A percentile compares a stretch with the other conserved stretches of the same genome.
phyloP scores from a whole-genome alignment of 1,140 invertebrate genomes.

The Ceratoteleas bidentatus region DNA sequence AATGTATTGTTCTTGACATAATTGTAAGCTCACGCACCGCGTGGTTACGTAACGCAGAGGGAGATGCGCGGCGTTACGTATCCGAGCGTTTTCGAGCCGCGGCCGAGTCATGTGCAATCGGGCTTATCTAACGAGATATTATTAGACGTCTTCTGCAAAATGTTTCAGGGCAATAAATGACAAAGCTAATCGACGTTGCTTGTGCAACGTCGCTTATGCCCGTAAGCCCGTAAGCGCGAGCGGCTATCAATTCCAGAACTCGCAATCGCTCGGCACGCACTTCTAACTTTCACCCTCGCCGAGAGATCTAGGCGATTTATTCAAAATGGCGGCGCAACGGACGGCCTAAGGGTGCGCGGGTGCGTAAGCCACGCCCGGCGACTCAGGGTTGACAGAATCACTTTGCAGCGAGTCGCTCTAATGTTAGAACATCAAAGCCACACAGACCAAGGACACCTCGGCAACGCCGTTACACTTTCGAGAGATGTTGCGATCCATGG shows the following conservation, averaged over 20 bases:
- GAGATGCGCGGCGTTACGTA: constrained; percentile 46
- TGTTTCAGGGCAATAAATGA: constrained; percentile 1
- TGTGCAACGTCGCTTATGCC: not conserved
- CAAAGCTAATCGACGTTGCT: not conserved
- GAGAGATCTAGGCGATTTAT: constrained; percentile 60
- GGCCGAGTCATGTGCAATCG: constrained; percentile 15
- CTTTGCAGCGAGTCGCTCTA: constrained; percentile 41
- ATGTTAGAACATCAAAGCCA: constrained; percentile 62
- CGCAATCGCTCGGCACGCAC: constrained; percentile 6
- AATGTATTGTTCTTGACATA: constrained; percentile 35
- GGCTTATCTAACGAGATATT: constrained; percentile 14
- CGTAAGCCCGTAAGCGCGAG: too few species aligned
- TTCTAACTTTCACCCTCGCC: constrained; percentile 68
- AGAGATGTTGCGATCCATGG: not conserved
- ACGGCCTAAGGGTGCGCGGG: constrained; percentile 70
- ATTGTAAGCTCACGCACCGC: constrained; percentile 28
- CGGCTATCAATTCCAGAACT: constrained; percentile 3
- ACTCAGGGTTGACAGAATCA: constrained; percentile 58
- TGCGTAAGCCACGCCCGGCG: constrained; percentile 77
- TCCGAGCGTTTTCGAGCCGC: constrained; percentile 24
- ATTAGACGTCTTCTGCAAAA: constrained; percentile 6
- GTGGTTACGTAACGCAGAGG: constrained; percentile 45
- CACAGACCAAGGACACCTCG: constrained; percentile 70
- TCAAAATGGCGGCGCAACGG: constrained; percentile 73
- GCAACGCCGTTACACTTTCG: constrained; percentile 52